Conservation (phyloP, 2,113 vertebrate species). For the Myrmophylax atrothorax region DNA sequence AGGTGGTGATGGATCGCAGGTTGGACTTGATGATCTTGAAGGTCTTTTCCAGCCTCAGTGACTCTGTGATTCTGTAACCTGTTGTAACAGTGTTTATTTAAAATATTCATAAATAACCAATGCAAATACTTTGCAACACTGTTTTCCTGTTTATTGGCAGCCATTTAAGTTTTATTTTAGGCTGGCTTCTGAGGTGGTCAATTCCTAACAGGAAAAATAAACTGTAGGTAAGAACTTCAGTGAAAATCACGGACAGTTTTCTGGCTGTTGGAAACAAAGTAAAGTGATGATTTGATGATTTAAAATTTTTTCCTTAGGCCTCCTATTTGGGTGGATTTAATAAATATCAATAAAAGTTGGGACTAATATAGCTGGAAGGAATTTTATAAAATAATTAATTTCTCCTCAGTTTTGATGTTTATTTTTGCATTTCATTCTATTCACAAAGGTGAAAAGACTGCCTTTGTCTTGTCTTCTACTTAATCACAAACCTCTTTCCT, state of each 20-base stretch:
- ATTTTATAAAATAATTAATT: background rate
- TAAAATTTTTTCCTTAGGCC: background rate
- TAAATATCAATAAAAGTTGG: background rate
- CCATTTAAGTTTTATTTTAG: background rate
- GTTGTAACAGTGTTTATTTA: background rate
- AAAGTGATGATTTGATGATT: background rate
- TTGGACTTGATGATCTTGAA: background rate
- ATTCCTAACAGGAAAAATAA: background rate
- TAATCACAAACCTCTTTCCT: background rate
- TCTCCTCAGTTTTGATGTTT: background rate
- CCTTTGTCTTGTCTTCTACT: background rate
- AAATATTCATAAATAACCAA: background rate
- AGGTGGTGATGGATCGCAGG: background rate
- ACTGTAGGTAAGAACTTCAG: background rate
- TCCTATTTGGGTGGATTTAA: background rate
- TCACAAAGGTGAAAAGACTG: background rate
- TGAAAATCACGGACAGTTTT: background rate
- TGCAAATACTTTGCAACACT: background rate
- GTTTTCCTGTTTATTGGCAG: background rate
- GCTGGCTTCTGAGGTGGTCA: background rate
- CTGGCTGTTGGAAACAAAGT: background rate
- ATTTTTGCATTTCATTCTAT: background rate
- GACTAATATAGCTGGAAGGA: background rate
- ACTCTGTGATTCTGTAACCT: background rate
- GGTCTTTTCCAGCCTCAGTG: background rate